A percentile compares a stretch with the other conserved stretches of the same genome.
Conservation (phyloP, 2,888 invertebrate genomes). For the Branchellion lobata region DNA sequence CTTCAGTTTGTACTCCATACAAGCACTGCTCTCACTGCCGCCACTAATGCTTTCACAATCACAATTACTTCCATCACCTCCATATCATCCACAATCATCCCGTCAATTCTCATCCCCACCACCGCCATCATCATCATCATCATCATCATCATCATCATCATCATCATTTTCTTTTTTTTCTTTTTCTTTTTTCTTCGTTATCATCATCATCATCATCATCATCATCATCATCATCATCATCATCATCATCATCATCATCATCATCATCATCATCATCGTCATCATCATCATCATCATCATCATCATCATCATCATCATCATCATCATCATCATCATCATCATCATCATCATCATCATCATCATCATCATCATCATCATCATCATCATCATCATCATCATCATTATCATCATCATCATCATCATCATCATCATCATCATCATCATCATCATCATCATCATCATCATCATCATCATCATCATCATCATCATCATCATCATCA, state of each 20-base stretch:
- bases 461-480: not conserved
- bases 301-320: not conserved
- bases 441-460: constrained; percentile 18
- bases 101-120: not conserved
- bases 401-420: not conserved
- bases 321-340: constrained; percentile 14
- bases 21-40: no score
- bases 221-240: not conserved
- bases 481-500: not conserved
- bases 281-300: not conserved
- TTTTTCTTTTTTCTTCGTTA: no score
- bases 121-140: constrained; percentile 27
- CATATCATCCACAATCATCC: no score
- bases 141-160: not conserved
- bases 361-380: not conserved
- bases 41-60: no score
- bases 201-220: not conserved
- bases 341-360: not conserved
- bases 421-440: not conserved
- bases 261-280: constrained; percentile 8
- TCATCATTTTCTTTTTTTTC: no score
- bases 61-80: no score
- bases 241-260: not conserved
- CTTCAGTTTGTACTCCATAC: no score
- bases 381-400: constrained; percentile 20